These are phyloP conservation scores for Sebastes fasciatus DNA, from an alignment of 2,113 vertebrate species.

Conservation along the genomic window DNA sequence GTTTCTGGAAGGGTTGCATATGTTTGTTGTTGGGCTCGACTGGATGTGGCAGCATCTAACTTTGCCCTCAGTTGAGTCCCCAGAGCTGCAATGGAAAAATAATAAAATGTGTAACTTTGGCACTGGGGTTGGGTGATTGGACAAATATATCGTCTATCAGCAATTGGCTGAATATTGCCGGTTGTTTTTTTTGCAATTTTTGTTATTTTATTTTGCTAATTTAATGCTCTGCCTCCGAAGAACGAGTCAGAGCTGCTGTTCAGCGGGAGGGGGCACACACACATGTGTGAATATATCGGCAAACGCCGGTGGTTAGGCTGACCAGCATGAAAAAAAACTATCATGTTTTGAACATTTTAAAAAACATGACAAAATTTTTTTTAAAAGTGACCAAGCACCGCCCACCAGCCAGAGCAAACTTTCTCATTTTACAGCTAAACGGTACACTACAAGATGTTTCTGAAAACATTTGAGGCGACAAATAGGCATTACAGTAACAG, in stretches of 20 bases:
- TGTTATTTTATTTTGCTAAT: neutral
- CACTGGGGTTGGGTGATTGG: neutral
- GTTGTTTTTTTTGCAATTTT: neutral
- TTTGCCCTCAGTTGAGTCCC: neutral
- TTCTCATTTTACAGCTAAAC: too few species aligned
- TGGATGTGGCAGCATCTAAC: neutral
- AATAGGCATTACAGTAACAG: too few species aligned
- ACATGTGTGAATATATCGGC: neutral
- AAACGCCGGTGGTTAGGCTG: too few species aligned
- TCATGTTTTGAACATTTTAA: neutral
- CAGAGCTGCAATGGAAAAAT: neutral
- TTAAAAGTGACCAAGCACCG: too few species aligned
- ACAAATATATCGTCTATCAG: neutral
- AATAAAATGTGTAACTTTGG: neutral
- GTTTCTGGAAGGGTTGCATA: neutral
- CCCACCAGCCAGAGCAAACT: too few species aligned
- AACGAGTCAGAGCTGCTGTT: neutral
- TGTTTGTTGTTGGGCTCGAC: neutral
- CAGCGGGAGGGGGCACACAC: neutral
- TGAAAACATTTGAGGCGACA: too few species aligned
- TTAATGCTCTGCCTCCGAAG: neutral
- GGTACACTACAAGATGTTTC: too few species aligned
- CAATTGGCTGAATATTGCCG: neutral
- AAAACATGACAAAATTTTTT: too few species aligned
- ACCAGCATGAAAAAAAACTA: neutral